A percentile compares a stretch with the other conserved stretches of the same genome.
Conservation (phyloP, 2,888 invertebrate genomes). For the Plagodis dolabraria region DNA sequence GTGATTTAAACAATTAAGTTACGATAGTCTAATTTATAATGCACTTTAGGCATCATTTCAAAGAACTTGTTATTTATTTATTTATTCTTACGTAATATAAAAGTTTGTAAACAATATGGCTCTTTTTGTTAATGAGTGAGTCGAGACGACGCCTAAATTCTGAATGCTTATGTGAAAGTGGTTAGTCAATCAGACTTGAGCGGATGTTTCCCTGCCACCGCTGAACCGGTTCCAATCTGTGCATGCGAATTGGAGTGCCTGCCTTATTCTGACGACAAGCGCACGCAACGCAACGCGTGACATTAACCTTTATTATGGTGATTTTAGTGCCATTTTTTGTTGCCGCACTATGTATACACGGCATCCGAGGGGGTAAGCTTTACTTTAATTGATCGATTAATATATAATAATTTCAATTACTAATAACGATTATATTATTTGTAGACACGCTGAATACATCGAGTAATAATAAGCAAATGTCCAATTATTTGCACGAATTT, state of each 20-base stretch:
- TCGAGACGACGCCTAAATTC: conserved; percentile 12
- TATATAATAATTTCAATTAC: background rate
- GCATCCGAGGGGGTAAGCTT: conserved; percentile 30
- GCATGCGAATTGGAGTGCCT: conserved; percentile 65
- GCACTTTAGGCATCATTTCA: background rate
- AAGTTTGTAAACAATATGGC: conserved; percentile 1
- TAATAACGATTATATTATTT: conserved; percentile 5
- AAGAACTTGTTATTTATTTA: conserved; percentile 1
- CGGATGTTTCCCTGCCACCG: conserved; percentile 55
- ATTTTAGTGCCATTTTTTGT: conserved; percentile 39
- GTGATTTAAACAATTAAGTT: conserved; percentile 31
- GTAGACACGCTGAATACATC: conserved; percentile 33
- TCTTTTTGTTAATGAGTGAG: conserved; percentile 10
- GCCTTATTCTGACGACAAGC: conserved; percentile 62
- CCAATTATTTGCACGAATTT: conserved; percentile 40
- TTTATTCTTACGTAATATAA: conserved; percentile 2
- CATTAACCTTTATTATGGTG: conserved; percentile 39
- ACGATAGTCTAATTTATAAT: conserved; percentile 9
- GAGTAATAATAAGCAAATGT: conserved; percentile 35
- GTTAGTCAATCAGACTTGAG: conserved; percentile 48
- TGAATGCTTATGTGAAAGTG: conserved; percentile 63
- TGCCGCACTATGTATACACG: conserved; percentile 33
- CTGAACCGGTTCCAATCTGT: conserved; percentile 70
- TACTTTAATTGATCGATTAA: background rate
- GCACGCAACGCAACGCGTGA: conserved; percentile 57